Conservation (phyloP, 2,113 vertebrate genomes). For the Suncus etruscus region DNA sequence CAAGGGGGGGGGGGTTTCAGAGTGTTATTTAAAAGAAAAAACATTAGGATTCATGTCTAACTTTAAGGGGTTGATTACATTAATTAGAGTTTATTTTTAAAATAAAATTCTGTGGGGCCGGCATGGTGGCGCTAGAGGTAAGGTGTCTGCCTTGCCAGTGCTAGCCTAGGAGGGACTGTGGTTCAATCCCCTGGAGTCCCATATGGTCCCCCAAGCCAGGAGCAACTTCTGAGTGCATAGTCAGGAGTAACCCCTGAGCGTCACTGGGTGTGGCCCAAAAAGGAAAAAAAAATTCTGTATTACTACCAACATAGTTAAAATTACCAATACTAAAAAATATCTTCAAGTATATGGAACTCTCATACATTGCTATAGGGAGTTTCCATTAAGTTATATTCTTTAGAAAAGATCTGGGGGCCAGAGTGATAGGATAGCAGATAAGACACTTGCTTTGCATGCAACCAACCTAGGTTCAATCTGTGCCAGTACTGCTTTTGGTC, state of each 20-base stretch:
- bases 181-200: too few species aligned
- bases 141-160: too few species aligned
- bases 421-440: too few species aligned
- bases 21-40: constrained; percentile 7
- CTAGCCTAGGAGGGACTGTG: too few species aligned
- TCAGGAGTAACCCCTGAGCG: too few species aligned
- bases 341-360: neutral
- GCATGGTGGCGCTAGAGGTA: too few species aligned
- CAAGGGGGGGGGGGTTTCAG: neutral
- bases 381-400: neutral
- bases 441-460: too few species aligned
- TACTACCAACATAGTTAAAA: neutral
- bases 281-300: constrained; percentile 2
- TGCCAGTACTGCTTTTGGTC: too few species aligned
- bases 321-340: neutral
- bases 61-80: neutral
- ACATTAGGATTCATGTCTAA: neutral
- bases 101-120: constrained; percentile 12
- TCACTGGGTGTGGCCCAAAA: too few species aligned
- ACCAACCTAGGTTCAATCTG: too few species aligned
- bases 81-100: neutral
- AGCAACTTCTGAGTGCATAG: too few species aligned
- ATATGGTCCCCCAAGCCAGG: too few species aligned
- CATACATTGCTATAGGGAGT: neutral
- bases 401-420: neutral